phyloP scores from a whole-genome alignment of 2,113 vertebrate genomes.

The Lichenostomus cassidix region DNA sequence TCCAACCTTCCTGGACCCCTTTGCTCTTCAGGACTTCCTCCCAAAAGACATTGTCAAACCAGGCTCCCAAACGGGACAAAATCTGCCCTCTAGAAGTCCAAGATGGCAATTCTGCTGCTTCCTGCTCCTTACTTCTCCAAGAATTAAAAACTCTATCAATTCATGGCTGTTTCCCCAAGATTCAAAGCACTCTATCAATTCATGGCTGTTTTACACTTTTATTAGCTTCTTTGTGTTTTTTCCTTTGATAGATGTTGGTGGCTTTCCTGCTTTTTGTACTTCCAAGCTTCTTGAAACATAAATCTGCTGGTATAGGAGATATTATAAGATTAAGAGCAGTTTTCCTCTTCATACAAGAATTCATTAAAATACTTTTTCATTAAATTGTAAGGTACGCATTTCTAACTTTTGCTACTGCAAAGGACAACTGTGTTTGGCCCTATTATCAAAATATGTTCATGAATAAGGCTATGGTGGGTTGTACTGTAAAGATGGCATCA shows the following conservation, averaged over 20 bases:
- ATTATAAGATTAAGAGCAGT: conserved; percentile 11
- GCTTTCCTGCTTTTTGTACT: not conserved
- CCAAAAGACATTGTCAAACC: not conserved
- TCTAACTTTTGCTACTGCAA: conserved; percentile 6
- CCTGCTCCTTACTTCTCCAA: not conserved
- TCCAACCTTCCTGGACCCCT: not conserved
- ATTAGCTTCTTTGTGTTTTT: not conserved
- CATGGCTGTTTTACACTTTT: not conserved
- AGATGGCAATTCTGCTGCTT: not conserved
- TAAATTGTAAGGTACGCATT: not conserved
- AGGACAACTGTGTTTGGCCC: not conserved
- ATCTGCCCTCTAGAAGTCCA: not conserved
- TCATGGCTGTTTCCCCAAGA: not conserved
- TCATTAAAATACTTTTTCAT: conserved; percentile 46
- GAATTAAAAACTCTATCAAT: not conserved
- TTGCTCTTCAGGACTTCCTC: not conserved
- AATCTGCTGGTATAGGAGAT: not conserved
- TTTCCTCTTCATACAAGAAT: not conserved
- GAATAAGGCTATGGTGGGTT: not conserved
- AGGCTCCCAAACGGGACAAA: not conserved
- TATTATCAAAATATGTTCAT: not conserved
- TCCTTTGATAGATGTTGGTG: not conserved
- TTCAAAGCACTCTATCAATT: not conserved
- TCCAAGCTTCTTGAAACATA: not conserved
- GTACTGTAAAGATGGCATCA: not conserved